These are phyloP conservation scores for Caenorhabditis doughertyi DNA, from an alignment of 2,888 invertebrate genomes.

Conservation along the genomic window DNA sequence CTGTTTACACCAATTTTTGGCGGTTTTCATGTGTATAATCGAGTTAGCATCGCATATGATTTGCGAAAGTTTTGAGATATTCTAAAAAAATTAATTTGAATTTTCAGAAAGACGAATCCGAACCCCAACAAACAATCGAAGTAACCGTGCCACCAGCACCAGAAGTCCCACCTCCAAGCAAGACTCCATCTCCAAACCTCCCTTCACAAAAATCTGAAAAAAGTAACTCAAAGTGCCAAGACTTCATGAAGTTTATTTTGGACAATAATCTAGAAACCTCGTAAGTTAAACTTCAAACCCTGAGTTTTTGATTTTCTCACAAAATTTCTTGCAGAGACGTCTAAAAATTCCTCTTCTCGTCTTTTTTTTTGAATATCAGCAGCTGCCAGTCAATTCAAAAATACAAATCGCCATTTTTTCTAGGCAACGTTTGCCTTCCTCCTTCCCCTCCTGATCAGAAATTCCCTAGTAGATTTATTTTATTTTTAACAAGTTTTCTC, in stretches of 20 bases:
- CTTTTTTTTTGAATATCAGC: conserved; percentile 37
- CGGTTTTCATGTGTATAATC: too few species aligned
- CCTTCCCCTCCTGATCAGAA: neutral
- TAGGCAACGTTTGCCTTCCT: conserved; percentile 34
- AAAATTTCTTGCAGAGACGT: conserved; percentile 37
- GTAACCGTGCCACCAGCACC: conserved; percentile 70
- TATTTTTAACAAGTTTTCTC: neutral
- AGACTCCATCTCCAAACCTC: conserved; percentile 63
- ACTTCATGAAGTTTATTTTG: conserved; percentile 79
- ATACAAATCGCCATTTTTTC: conserved; percentile 22
- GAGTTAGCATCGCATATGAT: too few species aligned
- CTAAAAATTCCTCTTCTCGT: conserved; percentile 14
- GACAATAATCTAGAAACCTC: conserved; percentile 81
- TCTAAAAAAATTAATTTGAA: too few species aligned
- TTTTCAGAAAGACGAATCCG: conserved; percentile 41
- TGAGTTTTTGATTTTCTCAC: too few species aligned
- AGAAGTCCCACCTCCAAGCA: conserved; percentile 67
- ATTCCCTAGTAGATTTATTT: conserved; percentile 6
- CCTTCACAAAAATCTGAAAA: conserved; percentile 51
- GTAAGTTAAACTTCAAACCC: conserved; percentile 65
- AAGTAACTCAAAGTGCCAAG: conserved; percentile 56
- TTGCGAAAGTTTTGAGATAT: too few species aligned
- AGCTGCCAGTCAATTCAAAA: conserved; percentile 17
- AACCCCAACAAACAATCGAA: conserved; percentile 29
- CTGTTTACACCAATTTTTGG: too few species aligned